These are phyloP conservation scores for Drosophila pruinosa DNA, from an alignment of 1,140 invertebrate genomes.

Conservation along the genomic window DNA sequence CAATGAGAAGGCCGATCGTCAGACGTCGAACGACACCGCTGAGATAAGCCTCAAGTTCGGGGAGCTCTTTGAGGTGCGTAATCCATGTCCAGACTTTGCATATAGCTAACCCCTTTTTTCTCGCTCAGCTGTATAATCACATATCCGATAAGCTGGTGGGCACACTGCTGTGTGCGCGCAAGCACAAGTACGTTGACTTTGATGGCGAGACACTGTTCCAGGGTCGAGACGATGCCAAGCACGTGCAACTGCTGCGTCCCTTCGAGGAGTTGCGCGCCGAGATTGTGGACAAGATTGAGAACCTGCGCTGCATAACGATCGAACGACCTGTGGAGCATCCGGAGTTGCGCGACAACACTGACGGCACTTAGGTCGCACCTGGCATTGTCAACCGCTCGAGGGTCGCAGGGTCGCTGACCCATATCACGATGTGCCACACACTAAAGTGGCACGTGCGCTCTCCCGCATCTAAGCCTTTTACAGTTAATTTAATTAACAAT, in stretches of 20 bases:
- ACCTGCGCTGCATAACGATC: conserved; percentile 25
- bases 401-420: conserved; percentile 31
- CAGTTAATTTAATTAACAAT: conserved; percentile 69
- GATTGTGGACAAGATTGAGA: conserved; percentile 53
- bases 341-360: conserved; percentile 17
- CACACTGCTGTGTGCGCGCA: conserved; percentile 51
- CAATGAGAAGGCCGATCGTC: not conserved
- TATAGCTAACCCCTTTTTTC: not conserved
- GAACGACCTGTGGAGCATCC: conserved; percentile 21
- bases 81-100: not conserved
- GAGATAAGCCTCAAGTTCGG: conserved; percentile 35
- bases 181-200: conserved; percentile 53
- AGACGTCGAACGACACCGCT: not conserved
- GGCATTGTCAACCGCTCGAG: not conserved
- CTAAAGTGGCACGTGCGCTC: conserved; percentile 38
- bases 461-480: conserved; percentile 40
- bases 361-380: not conserved
- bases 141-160: conserved; percentile 67
- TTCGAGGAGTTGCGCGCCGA: conserved; percentile 32
- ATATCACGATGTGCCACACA: conserved; percentile 22
- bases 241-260: conserved; percentile 32
- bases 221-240: conserved; percentile 47
- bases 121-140: conserved; percentile 42
- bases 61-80: conserved; percentile 41
- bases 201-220: conserved; percentile 60